phyloP scores from a whole-genome alignment of 2,797 vertebrate genomes.

The Sparus aurata region DNA sequence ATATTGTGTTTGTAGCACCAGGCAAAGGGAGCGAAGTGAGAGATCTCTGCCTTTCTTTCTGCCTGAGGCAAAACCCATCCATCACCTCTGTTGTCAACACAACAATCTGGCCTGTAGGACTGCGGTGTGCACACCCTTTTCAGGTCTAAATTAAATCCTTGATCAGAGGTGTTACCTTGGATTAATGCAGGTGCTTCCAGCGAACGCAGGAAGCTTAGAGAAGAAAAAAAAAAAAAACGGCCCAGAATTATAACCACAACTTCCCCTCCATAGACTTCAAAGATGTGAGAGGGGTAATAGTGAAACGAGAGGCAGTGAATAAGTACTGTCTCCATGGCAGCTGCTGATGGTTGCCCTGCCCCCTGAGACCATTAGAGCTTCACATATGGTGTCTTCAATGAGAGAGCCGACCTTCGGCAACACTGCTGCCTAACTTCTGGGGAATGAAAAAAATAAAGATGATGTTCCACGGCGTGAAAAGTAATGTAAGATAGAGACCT shows the following conservation, averaged over 20 bases:
- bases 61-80: slow-evolving; percentile 72
- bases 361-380: slow-evolving; percentile 44
- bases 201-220: slow-evolving; percentile 56
- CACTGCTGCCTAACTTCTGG: slow-evolving; percentile 7
- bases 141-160: slow-evolving; percentile 80
- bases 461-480: background rate
- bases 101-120: slow-evolving; percentile 77
- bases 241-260: slow-evolving; percentile 52
- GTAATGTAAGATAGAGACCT: background rate
- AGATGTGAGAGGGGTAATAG: slow-evolving; percentile 50
- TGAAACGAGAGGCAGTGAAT: slow-evolving; percentile 38
- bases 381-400: slow-evolving; percentile 45
- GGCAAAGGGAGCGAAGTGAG: slow-evolving; percentile 52
- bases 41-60: slow-evolving; percentile 47
- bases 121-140: slow-evolving; percentile 65
- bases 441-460: slow-evolving; percentile 3
- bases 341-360: slow-evolving; percentile 49
- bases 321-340: slow-evolving; percentile 65
- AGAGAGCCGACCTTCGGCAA: slow-evolving; percentile 13
- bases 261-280: slow-evolving; percentile 54
- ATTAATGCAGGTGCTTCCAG: slow-evolving; percentile 77
- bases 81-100: slow-evolving; percentile 77
- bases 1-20: slow-evolving; percentile 19
- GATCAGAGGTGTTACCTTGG: slow-evolving; percentile 81
- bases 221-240: slow-evolving; percentile 49